Base-by-base conservation (phyloP, 2,888 invertebrate species). In the Antheraea assamensis region DNA sequence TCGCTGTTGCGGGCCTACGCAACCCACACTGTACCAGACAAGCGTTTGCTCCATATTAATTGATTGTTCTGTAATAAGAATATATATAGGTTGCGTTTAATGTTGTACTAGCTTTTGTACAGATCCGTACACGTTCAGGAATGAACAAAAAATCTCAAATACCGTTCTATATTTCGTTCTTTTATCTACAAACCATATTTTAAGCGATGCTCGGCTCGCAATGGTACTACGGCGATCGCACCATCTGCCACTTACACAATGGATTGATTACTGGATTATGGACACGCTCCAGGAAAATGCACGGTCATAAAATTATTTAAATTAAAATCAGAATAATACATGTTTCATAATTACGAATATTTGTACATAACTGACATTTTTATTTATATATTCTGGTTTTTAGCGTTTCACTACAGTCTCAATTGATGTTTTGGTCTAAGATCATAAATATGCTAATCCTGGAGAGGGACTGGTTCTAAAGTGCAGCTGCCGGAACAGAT, bases 1-100 rank as follows among this genome's bases (percentile, higher is more conserved):
- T 77, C 75, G 77, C 79, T 81, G 84, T 85, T 85, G 84, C 82
- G 77, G 77, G 79, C 77, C 78, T 80, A 83, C 86, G 82, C 83
- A 81, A 85, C 85, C 86, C 78, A 74, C 68, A 80, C 83, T 77
- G 80, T 74, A 58, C 31, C 15, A 30, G 42, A 58, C 55, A 73
- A 27, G 58, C 58, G 68, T n/a, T 68, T 68, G 35, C 35, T 35
- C 68, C 35, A 35, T 35, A 68, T 68, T 10, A 68, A 68, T 35
- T n/a, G 68, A 68, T 35, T 68, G 68, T 68, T 68, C n/a, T 68
- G 35, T 68, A 35, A 68, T 35, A 35, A 35, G 8, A 21, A 21
- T n/a, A n/a, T 24, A 5, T 58, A 21, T 35, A 35, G 7, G 21
- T 35, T 35, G 31, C 7, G 68, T 68, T 35, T 8, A 66, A 66